phyloP scores from a whole-genome alignment of 2,113 vertebrate genomes.

The Agapornis roseicollis region DNA sequence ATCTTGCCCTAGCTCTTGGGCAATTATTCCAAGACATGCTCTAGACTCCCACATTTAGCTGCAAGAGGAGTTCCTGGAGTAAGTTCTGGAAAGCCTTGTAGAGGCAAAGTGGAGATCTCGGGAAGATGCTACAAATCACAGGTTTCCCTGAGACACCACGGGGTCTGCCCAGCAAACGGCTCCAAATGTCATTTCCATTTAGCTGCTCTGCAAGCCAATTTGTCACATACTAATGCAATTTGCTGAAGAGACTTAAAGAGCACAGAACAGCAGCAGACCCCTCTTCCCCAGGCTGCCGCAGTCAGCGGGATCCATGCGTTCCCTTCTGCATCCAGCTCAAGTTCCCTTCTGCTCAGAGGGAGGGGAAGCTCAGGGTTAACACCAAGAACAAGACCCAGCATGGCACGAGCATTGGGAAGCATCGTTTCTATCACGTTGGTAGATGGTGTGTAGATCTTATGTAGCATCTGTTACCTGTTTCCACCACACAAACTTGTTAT shows the following conservation, averaged over 20 bases:
- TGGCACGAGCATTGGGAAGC: not conserved
- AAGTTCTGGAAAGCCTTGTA: slow-evolving; percentile 37
- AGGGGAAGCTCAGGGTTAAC: not conserved
- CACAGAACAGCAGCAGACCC: not conserved
- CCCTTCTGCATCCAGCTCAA: not conserved
- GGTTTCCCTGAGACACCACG: not conserved
- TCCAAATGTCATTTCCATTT: slow-evolving; percentile 56
- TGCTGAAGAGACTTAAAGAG: slow-evolving; percentile 48
- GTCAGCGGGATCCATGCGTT: not conserved
- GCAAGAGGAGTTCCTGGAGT: slow-evolving; percentile 18
- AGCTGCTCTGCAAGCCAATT: slow-evolving; percentile 47
- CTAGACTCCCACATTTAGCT: not conserved
- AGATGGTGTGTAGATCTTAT: not conserved
- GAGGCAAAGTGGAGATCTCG: not conserved
- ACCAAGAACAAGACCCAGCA: not conserved
- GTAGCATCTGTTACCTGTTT: slow-evolving; percentile 27
- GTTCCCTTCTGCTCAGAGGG: not conserved
- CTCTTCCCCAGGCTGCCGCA: not conserved
- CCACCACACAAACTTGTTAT: not conserved
- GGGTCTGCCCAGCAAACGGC: not conserved
- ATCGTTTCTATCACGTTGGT: not conserved
- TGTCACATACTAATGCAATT: slow-evolving; percentile 59
- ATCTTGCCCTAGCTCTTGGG: not conserved
- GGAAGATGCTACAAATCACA: not conserved
- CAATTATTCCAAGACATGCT: not conserved